Conservation (phyloP, 2,113 vertebrate species). For the Naja naja region DNA sequence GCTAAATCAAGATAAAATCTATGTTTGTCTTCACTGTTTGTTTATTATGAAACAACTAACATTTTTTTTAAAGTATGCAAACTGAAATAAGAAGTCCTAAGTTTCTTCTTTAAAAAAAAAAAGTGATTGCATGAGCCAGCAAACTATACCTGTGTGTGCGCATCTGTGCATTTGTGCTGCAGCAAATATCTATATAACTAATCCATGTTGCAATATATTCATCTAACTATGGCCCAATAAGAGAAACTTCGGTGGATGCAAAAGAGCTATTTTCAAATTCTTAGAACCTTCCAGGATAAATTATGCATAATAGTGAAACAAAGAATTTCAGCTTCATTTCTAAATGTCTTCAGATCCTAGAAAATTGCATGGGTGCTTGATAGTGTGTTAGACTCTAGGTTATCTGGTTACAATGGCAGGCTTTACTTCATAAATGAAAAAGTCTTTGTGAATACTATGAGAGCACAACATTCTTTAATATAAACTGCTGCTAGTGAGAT, state of each 20-base stretch:
- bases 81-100: not conserved
- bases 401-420: not conserved
- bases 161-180: not conserved
- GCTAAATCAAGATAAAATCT: not conserved
- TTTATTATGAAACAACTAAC: not conserved
- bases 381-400: not conserved
- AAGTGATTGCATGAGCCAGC: not conserved
- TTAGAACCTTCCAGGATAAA: not conserved
- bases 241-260: not conserved
- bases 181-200: not conserved
- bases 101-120: not conserved
- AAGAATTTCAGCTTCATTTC: not conserved
- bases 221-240: not conserved
- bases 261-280: not conserved
- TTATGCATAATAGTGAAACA: not conserved
- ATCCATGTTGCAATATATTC: not conserved
- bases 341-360: not conserved
- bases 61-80: not conserved
- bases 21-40: not conserved
- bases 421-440: not conserved
- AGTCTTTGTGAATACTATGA: not conserved
- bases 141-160: rapidly evolving
- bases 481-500: not conserved
- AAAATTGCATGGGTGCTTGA: not conserved
- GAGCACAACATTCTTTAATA: not conserved